phyloP scores from a whole-genome alignment of 1,140 invertebrate species.

The Drosophila auraria region DNA sequence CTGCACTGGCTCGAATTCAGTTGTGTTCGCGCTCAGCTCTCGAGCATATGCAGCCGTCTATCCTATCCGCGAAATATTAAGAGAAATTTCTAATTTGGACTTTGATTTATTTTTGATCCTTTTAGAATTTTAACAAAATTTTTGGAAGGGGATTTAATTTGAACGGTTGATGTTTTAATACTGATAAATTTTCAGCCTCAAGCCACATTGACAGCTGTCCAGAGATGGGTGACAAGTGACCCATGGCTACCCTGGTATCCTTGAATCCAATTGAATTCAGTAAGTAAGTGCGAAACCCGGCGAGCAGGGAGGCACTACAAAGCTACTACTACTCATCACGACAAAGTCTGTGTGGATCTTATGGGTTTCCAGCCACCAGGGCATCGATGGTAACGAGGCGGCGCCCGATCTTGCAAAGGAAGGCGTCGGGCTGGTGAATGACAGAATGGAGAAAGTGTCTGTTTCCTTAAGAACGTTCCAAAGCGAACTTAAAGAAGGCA shows the following conservation, averaged over 20 bases:
- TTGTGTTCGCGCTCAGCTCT: not conserved
- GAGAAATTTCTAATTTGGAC: constrained; percentile 72
- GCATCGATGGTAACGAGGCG: too few relatives aligned
- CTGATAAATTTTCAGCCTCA: constrained; percentile 40
- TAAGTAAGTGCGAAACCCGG: too few relatives aligned
- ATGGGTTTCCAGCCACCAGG: too few relatives aligned
- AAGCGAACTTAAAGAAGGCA: too few relatives aligned
- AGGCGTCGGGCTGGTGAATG: too few relatives aligned
- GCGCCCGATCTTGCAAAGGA: too few relatives aligned
- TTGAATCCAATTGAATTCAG: not conserved
- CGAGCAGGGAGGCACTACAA: too few relatives aligned
- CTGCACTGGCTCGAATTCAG: constrained; percentile 44
- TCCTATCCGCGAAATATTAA: constrained; percentile 70
- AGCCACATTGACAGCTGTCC: constrained; percentile 5
- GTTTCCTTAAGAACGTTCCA: too few relatives aligned
- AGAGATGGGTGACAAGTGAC: not conserved
- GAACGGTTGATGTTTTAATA: constrained; percentile 72
- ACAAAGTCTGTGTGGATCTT: too few relatives aligned
- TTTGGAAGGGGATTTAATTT: constrained; percentile 65
- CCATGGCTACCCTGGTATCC: not conserved
- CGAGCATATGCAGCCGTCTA: constrained; percentile 47
- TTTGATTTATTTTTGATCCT: constrained; percentile 79
- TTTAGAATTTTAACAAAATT: constrained; percentile 82
- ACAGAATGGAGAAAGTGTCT: too few relatives aligned
- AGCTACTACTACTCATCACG: too few relatives aligned